Base-by-base conservation (phyloP, 2,113 vertebrate species). In the Vireo altiloquus region DNA sequence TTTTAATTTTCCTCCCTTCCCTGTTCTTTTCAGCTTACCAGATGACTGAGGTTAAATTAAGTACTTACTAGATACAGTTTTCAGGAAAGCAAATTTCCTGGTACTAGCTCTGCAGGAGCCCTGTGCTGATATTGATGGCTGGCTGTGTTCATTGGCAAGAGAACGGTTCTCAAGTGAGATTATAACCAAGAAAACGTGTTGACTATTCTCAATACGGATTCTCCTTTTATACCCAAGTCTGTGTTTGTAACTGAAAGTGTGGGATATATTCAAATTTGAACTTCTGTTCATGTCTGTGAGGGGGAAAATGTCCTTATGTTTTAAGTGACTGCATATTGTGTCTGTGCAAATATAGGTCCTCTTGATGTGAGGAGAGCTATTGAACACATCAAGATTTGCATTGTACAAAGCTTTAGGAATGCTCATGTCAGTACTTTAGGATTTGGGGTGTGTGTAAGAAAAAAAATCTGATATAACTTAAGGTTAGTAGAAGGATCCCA, bases 41-140 rank as follows among this genome's bases (percentile, higher is more conserved):
- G 71, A 40, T 89, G 63, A 56, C 53, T 80, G 59, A 61, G 27
- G n/a, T 94, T 94, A 89, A 95, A 72, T 92, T 39, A 85, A 90
- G 42, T 86, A 46, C 49, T 94, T 95, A 11, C 54, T 79, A 7
- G 18, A 27, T 70, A 42, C 21, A 50, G 53, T 77, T 82, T 90
- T 74, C 11, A 78, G 83, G 52, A 46, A 74, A 42, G 72, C 33
- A 46, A 46, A 66, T 68, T 52, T 69, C 15, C 69, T 56, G 56
- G 57, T 82, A 60, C 57, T 46, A 44, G 1, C 56, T 96, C 39
- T 71, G 49, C 84, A 64, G 80, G 80, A 89, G 21, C 68, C 60
- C 49, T 50, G 27, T 64, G 49, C 77, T 89, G 84, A 23, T 95
- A 72, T 13, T 90, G 84, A 30, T 87, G 65, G 52, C 74, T 92